phyloP scores from a whole-genome alignment of 2,113 vertebrate genomes.

The Marmota flaviventris region DNA sequence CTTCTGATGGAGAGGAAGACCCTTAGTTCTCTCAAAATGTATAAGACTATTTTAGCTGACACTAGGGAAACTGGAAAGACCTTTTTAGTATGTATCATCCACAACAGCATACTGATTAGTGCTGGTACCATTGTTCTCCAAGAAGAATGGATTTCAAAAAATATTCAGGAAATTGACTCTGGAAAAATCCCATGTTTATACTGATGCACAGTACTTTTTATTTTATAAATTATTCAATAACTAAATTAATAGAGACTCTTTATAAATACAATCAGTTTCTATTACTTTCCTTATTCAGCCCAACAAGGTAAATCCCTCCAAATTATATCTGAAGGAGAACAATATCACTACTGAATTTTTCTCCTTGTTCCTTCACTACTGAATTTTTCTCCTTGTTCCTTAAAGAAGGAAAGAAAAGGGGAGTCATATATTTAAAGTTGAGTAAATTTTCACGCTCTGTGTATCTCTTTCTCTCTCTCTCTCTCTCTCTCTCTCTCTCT shows the following conservation, averaged over 20 bases:
- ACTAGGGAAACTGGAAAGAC: slow-evolving; percentile 57
- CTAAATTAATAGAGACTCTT: background rate
- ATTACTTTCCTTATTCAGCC: background rate
- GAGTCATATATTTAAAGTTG: background rate
- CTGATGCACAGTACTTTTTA: slow-evolving; percentile 38
- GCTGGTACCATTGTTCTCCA: background rate
- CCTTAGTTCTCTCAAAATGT: slow-evolving; percentile 82
- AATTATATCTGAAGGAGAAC: slow-evolving; percentile 2
- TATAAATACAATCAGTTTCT: slow-evolving; percentile 9
- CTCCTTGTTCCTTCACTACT: background rate
- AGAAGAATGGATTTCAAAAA: slow-evolving; percentile 52
- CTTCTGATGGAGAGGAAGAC: slow-evolving; percentile 84
- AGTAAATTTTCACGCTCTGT: background rate
- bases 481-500: no score
- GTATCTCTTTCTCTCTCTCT: no score
- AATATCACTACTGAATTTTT: background rate
- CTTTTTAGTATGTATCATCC: slow-evolving; percentile 7
- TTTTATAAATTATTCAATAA: slow-evolving; percentile 64
- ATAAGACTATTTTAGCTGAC: slow-evolving; percentile 72
- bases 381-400: background rate
- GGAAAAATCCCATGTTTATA: background rate
- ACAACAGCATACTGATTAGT: slow-evolving; percentile 62
- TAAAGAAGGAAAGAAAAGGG: background rate
- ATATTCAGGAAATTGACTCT: slow-evolving; percentile 11
- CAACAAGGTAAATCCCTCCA: slow-evolving; percentile 7